phyloP scores from a whole-genome alignment of 1,140 invertebrate species.

The Cydia amplana region DNA sequence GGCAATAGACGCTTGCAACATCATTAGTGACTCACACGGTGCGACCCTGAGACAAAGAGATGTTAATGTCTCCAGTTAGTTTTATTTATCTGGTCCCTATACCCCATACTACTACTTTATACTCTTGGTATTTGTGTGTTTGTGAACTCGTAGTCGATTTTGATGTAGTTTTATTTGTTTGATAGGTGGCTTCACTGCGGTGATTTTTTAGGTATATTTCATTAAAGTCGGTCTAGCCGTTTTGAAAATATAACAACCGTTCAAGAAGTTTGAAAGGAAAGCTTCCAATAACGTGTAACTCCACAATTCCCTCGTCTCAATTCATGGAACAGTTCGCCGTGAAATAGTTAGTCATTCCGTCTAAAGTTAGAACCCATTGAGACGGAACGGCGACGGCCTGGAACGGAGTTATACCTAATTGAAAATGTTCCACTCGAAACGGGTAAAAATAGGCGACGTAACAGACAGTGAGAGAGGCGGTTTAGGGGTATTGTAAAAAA shows the following conservation, averaged over 20 bases:
- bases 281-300: not conserved
- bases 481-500: not conserved
- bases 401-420: constrained; percentile 24
- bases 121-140: too few relatives aligned
- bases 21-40: too few relatives aligned
- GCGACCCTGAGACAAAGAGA: too few relatives aligned
- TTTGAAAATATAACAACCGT: not conserved
- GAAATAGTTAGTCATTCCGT: constrained; percentile 9
- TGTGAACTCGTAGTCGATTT: too few relatives aligned
- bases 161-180: too few relatives aligned
- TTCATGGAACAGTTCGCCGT: constrained; percentile 2
- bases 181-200: too few relatives aligned
- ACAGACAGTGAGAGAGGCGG: not conserved
- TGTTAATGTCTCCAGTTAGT: too few relatives aligned
- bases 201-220: too few relatives aligned
- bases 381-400: constrained; percentile 17
- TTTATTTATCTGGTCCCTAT: too few relatives aligned
- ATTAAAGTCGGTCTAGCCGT: too few relatives aligned
- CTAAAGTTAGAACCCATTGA: constrained; percentile 31
- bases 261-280: not conserved
- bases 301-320: not conserved
- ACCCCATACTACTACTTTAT: too few relatives aligned
- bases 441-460: not conserved
- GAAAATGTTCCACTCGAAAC: constrained; percentile 24
- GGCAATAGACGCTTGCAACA: too few relatives aligned